A percentile compares a stretch with the other conserved stretches of the same genome.
These are phyloP conservation scores for Theodoxus fluviatilis DNA, from an alignment of 2,888 invertebrate genomes.

Conservation along the genomic window DNA sequence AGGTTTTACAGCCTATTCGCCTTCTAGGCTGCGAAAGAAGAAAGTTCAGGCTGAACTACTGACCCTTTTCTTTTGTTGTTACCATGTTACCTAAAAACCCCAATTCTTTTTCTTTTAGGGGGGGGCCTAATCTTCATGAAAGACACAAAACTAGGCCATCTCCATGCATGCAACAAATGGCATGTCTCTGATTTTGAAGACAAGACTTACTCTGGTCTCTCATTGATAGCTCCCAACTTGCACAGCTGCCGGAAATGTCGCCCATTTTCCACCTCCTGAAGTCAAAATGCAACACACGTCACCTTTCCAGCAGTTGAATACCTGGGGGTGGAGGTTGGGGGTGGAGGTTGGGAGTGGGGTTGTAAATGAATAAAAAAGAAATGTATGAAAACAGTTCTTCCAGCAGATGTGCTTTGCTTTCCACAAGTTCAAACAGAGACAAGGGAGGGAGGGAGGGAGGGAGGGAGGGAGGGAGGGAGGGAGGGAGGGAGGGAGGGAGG, in stretches of 20 bases:
- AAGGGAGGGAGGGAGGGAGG: not conserved
- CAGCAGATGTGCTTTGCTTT: too few species aligned
- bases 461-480: not conserved
- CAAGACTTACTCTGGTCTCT: slow-evolving; percentile 89
- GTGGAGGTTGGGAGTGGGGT: too few species aligned
- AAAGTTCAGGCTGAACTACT: too few species aligned
- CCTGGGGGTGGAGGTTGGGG: too few species aligned
- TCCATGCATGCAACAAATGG: not conserved
- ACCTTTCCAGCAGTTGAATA: too few species aligned
- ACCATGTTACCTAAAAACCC: not conserved
- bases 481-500: not conserved
- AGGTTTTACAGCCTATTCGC: too few species aligned
- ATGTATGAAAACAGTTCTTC: too few species aligned
- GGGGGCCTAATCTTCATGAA: not conserved
- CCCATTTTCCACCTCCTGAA: slow-evolving; percentile 89
- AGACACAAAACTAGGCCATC: not conserved
- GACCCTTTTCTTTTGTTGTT: not conserved
- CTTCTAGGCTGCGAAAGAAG: too few species aligned
- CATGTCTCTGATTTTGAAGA: too few species aligned
- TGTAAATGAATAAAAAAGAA: too few species aligned
- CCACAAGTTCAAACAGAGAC: slow-evolving; percentile 74
- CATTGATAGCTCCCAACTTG: slow-evolving; percentile 93
- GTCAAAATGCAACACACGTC: slow-evolving; percentile 24
- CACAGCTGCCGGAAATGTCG: slow-evolving; percentile 87
- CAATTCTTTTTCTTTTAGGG: too few species aligned